These are phyloP conservation scores for Elephas maximus DNA, from an alignment of 2,113 vertebrate species.

Conservation along the genomic window DNA sequence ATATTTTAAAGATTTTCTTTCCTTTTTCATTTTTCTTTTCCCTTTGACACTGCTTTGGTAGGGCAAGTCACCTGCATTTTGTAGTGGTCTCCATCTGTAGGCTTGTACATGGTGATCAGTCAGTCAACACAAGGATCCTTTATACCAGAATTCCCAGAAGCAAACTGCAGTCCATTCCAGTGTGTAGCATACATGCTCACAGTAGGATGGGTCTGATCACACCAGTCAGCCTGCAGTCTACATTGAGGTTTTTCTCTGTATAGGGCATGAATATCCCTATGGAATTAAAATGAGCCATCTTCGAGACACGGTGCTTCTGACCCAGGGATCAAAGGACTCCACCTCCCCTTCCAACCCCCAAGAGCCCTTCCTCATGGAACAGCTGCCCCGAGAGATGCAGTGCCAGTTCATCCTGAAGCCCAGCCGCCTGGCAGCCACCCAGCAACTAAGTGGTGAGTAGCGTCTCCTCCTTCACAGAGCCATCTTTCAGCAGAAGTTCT, in stretches of 20 bases:
- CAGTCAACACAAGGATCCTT: slow-evolving; percentile 23
- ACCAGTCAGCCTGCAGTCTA: slow-evolving; percentile 49
- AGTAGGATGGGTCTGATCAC: slow-evolving; percentile 63
- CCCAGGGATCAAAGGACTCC: slow-evolving; percentile 87
- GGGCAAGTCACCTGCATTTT: not conserved
- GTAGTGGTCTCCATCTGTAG: not conserved
- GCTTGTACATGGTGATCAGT: not conserved
- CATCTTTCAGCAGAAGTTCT: slow-evolving; percentile 11
- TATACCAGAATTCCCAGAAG: not conserved
- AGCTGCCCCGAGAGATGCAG: slow-evolving; percentile 94
- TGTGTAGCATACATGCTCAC: not conserved
- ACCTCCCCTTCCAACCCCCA: slow-evolving; percentile 88
- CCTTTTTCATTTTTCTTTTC: not conserved
- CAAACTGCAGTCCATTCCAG: not conserved
- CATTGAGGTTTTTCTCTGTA: slow-evolving; percentile 81
- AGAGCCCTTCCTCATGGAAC: slow-evolving; percentile 91
- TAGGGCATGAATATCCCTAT: slow-evolving; percentile 97
- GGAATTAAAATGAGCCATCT: slow-evolving; percentile 98
- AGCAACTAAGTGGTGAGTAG: slow-evolving; percentile 90
- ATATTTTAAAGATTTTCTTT: slow-evolving; percentile 26
- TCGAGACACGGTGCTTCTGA: slow-evolving; percentile 88
- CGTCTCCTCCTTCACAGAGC: slow-evolving; percentile 2
- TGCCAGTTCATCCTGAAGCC: slow-evolving; percentile 98
- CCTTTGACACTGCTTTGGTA: not conserved
- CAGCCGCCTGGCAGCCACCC: slow-evolving; percentile 87